Conservation (phyloP, 2,797 vertebrate species). For the Galago senegalensis region DNA sequence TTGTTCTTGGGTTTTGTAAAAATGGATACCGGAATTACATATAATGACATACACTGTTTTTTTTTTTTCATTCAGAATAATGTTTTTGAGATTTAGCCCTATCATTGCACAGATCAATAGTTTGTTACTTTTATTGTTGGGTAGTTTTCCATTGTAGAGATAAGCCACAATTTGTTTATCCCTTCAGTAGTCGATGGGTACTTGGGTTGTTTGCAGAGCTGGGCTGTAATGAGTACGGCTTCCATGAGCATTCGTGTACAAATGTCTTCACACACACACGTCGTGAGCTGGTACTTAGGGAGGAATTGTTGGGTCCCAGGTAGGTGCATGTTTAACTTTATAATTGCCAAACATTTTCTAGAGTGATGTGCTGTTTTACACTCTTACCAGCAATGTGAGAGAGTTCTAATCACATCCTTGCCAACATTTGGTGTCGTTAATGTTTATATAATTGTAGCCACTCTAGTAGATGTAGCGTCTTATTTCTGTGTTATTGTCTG, state of each 20-base stretch:
- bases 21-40: background rate
- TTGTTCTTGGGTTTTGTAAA: background rate
- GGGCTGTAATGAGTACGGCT: background rate
- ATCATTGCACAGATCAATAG: no score
- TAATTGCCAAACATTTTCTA: background rate
- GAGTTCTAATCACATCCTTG: background rate
- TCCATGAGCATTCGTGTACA: fast-evolving
- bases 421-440: background rate
- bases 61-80: background rate
- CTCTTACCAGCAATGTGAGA: fast-evolving
- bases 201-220: background rate
- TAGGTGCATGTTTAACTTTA: background rate
- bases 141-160: background rate
- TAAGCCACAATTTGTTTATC: background rate
- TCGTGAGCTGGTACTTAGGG: background rate
- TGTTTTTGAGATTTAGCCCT: background rate
- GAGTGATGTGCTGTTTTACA: background rate
- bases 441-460: background rate
- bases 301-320: background rate
- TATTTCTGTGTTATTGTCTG: background rate
- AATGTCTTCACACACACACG: background rate
- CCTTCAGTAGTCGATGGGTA: background rate
- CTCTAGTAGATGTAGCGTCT: background rate
- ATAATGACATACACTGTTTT: background rate
- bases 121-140: background rate